Percentiles rank a stretch among this genome's conserved stretches.
These are phyloP conservation scores for Paraescarpia echinospica DNA, from an alignment of 1,140 invertebrate species.

Conservation along the genomic window DNA sequence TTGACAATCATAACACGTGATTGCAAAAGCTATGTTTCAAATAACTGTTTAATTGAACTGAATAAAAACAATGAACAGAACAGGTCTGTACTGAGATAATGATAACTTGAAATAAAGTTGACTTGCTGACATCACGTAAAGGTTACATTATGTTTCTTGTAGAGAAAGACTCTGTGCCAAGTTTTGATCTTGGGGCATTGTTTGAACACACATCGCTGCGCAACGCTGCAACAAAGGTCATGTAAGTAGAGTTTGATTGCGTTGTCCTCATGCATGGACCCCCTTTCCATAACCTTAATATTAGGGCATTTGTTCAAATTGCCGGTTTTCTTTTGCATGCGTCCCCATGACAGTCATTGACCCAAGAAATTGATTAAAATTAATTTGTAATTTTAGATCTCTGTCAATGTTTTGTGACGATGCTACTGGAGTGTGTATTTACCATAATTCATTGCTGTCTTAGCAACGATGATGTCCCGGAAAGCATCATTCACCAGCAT, in stretches of 20 bases:
- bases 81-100: background rate
- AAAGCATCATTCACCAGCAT: slow-evolving; percentile 52
- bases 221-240: slow-evolving; percentile 45
- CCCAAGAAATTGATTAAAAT: too few species aligned
- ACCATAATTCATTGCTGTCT: slow-evolving; percentile 17
- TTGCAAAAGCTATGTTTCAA: background rate
- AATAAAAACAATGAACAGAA: too few species aligned
- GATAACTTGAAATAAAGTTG: background rate
- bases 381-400: background rate
- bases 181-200: slow-evolving; percentile 37
- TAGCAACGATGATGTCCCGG: slow-evolving; percentile 50
- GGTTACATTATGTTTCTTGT: slow-evolving; percentile 19
- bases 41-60: background rate
- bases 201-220: slow-evolving; percentile 42
- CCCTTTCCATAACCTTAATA: too few species aligned
- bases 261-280: background rate
- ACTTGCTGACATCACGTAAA: slow-evolving; percentile 15
- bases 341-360: background rate
- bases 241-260: slow-evolving; percentile 35
- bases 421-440: background rate
- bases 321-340: too few species aligned
- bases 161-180: slow-evolving; percentile 40
- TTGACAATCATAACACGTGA: background rate
- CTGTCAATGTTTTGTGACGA: background rate
- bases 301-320: too few species aligned